These are phyloP conservation scores for Tiliacea aurago DNA, from an alignment of 2,888 invertebrate species.

Conservation along the genomic window DNA sequence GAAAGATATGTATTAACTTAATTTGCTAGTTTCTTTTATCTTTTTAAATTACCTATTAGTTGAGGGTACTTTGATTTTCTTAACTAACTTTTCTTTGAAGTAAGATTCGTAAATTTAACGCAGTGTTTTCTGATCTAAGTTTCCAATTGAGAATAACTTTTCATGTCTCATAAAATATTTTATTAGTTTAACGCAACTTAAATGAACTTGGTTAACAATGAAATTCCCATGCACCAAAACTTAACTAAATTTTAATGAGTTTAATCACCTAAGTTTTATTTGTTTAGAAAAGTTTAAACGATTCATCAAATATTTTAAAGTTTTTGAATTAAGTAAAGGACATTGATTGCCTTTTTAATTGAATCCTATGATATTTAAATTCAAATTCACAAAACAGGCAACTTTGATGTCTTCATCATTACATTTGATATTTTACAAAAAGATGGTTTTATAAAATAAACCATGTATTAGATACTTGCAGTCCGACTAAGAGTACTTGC, in stretches of 20 bases:
- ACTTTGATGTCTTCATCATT: neutral
- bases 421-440: neutral
- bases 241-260: neutral
- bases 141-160: neutral
- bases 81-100: neutral
- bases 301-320: neutral
- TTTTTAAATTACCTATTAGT: no score
- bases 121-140: neutral
- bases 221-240: constrained; percentile 2
- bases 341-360: neutral
- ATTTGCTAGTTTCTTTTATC: no score
- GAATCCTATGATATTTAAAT: neutral
- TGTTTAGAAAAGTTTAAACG: constrained; percentile 1
- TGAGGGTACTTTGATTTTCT: no score
- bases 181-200: constrained; percentile 26
- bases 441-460: neutral
- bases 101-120: neutral
- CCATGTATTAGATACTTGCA: neutral
- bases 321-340: neutral
- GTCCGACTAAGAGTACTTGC: neutral
- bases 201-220: constrained; percentile 36
- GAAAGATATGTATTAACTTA: no score
- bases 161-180: constrained; percentile 27
- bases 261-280: constrained; percentile 11
- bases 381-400: neutral